phyloP scores from a whole-genome alignment of 2,888 invertebrate species.

The Epirrita christyi region DNA sequence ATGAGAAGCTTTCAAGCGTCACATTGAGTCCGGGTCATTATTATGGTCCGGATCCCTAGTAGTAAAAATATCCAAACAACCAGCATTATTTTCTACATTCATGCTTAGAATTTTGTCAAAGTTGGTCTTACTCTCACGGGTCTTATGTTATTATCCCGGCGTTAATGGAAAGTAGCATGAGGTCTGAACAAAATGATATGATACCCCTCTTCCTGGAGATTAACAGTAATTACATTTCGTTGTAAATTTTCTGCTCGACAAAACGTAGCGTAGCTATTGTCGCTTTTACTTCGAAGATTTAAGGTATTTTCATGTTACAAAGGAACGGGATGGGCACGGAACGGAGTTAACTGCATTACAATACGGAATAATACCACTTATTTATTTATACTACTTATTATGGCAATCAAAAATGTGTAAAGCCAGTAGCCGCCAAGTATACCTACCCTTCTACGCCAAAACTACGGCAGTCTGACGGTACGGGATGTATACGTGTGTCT shows the following conservation, averaged over 20 bases:
- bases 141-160: conserved; percentile 39
- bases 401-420: not conserved
- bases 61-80: no score
- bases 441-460: not conserved
- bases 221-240: conserved; percentile 63
- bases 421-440: not conserved
- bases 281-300: conserved; percentile 19
- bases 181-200: conserved; percentile 36
- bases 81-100: not conserved
- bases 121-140: conserved; percentile 34
- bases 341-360: not conserved
- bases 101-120: conserved; percentile 15
- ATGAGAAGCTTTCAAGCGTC: no score
- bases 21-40: no score
- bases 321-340: conserved; percentile 5
- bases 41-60: no score
- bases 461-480: not conserved
- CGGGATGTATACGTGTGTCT: not conserved
- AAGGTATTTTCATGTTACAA: not conserved
- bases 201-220: conserved; percentile 42
- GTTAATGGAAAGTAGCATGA: conserved; percentile 39
- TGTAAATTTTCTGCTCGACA: conserved; percentile 59
- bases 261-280: conserved; percentile 45
- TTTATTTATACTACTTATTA: no score
- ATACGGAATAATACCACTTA: not conserved